These are phyloP conservation scores for Cheilosia variabilis DNA, from an alignment of 2,888 invertebrate species.

Conservation along the genomic window DNA sequence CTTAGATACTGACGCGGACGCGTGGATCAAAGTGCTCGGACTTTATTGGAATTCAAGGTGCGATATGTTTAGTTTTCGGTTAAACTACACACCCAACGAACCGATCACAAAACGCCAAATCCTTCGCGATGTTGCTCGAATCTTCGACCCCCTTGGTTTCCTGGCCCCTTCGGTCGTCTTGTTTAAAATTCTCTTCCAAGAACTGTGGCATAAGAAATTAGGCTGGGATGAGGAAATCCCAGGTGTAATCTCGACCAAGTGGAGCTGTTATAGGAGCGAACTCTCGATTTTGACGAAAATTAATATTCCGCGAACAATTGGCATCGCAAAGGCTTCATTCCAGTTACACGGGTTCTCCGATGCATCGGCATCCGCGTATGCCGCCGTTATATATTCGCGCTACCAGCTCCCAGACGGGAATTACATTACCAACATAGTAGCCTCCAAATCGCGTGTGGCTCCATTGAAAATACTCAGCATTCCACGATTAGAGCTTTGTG, in stretches of 20 bases:
- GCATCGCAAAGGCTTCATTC: neutral
- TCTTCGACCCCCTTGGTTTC: constrained; percentile 31
- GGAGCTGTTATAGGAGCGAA: constrained; percentile 45
- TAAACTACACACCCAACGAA: constrained; percentile 3
- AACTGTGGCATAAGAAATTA: constrained; percentile 20
- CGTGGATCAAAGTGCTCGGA: constrained; percentile 30
- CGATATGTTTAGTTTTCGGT: constrained; percentile 8
- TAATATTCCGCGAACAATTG: no score
- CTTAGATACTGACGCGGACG: neutral
- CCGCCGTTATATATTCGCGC: no score
- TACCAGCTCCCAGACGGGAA: no score
- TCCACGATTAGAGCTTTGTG: no score
- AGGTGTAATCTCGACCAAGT: constrained; percentile 48
- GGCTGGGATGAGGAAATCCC: constrained; percentile 18
- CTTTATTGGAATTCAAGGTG: constrained; percentile 12
- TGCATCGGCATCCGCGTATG: no score
- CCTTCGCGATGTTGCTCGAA: constrained; percentile 10
- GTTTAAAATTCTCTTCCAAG: constrained; percentile 29
- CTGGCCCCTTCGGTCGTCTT: no score
- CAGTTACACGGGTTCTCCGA: neutral
- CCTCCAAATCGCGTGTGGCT: neutral
- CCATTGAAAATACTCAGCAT: no score
- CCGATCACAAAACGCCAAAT: constrained; percentile 11
- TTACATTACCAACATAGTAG: no score
- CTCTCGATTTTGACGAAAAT: no score